phyloP scores from a whole-genome alignment of 1,140 invertebrate species.

The Bombyx mori region ASM3026992v2 NC_085119.1:4368001-4368500 shows the following conservation, averaged over 20 bases:
- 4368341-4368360: no score
- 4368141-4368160: slow-evolving; percentile 39
- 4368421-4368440: no score
- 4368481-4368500: no score
- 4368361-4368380: no score
- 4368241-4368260: slow-evolving; percentile 38
- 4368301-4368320: no score
- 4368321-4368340: no score
- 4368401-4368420: no score
- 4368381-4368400: no score
- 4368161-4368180: slow-evolving; percentile 43
- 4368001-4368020: no score
- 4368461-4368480: no score
- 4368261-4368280: slow-evolving; percentile 26
- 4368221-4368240: slow-evolving; percentile 32
- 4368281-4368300: background rate
- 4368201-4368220: slow-evolving; percentile 35
- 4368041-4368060: slow-evolving; percentile 29
- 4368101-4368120: background rate
- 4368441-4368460: no score
- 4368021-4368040: no score
- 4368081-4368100: slow-evolving; percentile 17
- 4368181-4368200: slow-evolving; percentile 40
- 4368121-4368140: slow-evolving; percentile 30
- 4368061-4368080: slow-evolving; percentile 33